Percentiles rank a stretch among this genome's conserved stretches.
phyloP scores from a whole-genome alignment of 92 coral and sea anemone genomes.

The Zoanthus sociatus region DNA sequence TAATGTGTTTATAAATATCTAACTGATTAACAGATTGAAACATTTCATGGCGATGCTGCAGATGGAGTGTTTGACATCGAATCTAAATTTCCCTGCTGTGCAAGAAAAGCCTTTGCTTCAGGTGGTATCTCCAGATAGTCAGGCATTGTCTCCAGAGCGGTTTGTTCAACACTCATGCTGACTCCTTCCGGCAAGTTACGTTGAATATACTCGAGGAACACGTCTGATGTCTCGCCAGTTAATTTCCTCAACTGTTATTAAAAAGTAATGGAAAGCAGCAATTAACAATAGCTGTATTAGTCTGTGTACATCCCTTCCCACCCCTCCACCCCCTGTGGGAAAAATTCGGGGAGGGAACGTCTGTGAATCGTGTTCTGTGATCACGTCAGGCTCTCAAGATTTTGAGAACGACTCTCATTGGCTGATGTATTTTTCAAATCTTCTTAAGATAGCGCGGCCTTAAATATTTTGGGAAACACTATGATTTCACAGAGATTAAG shows the following conservation, averaged over 20 bases:
- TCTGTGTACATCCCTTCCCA: no score
- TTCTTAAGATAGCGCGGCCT: no score
- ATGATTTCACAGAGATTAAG: no score
- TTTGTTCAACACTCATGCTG: constrained; percentile 95
- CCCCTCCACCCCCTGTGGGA: no score
- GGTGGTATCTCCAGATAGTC: constrained; percentile 81
- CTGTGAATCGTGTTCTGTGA: no score
- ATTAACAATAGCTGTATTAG: background rate
- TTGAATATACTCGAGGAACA: constrained; percentile 94
- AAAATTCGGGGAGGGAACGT: no score
- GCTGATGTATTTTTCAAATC: no score
- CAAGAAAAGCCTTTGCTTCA: constrained; percentile 80
- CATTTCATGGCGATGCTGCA: background rate
- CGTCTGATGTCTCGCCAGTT: constrained; percentile 93
- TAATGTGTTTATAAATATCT: no score
- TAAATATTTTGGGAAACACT: no score
- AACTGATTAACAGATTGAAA: background rate
- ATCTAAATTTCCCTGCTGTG: constrained; percentile 46
- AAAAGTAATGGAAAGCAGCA: background rate
- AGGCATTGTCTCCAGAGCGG: constrained; percentile 76
- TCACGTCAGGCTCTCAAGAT: no score
- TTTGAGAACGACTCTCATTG: no score
- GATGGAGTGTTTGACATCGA: background rate
- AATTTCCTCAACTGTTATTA: constrained; percentile 72
- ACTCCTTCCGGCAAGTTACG: constrained; percentile 97